A percentile compares a stretch with the other conserved stretches of the same genome.
phyloP scores from a whole-genome alignment of 2,797 vertebrate species.

The Sebastes dallii region DNA sequence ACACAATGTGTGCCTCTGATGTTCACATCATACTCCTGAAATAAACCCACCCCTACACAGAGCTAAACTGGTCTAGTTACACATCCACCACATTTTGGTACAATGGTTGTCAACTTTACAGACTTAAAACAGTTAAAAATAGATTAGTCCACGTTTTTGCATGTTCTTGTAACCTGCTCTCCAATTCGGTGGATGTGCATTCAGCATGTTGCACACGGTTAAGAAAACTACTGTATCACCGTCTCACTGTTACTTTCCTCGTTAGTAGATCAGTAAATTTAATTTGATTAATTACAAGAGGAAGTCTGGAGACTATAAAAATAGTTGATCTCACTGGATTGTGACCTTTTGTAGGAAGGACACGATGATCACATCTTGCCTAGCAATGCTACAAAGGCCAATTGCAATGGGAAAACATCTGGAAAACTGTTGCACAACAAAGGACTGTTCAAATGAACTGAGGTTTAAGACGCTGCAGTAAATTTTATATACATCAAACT shows the following conservation, averaged over 20 bases:
- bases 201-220: background rate
- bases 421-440: constrained; percentile 21
- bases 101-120: constrained; percentile 1
- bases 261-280: background rate
- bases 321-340: background rate
- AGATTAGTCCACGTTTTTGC: background rate
- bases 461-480: constrained; percentile 7
- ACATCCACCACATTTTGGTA: constrained; percentile 21
- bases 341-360: background rate
- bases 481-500: constrained; percentile 32
- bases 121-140: constrained; percentile 4
- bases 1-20: constrained; percentile 12
- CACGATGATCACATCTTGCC: background rate
- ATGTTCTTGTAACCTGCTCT: background rate
- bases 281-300: background rate
- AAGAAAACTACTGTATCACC: background rate
- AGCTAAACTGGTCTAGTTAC: constrained; percentile 10
- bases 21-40: constrained; percentile 30
- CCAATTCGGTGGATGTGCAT: background rate
- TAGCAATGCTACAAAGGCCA: constrained; percentile 10
- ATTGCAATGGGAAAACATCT: constrained; percentile 35
- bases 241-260: background rate
- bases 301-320: background rate
- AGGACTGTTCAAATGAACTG: constrained; percentile 25
- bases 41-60: background rate